These are phyloP conservation scores for Falco rusticolus DNA, from an alignment of 2,797 vertebrate species.

Conservation along the genomic window DNA sequence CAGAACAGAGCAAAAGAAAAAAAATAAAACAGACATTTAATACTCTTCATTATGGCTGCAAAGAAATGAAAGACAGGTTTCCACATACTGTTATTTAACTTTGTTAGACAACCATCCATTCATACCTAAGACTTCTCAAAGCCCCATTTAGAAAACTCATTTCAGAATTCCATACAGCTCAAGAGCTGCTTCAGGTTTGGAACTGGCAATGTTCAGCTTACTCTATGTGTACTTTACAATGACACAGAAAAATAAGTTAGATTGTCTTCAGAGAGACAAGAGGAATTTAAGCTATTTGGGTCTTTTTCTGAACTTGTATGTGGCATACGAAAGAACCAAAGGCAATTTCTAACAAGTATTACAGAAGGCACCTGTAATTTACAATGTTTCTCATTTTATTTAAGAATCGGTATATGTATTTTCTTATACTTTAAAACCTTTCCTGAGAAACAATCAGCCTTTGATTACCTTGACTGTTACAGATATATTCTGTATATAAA, in stretches of 20 bases:
- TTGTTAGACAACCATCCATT: neutral
- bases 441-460: neutral
- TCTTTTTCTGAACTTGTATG: neutral
- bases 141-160: neutral
- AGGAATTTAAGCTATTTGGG: neutral
- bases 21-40: neutral
- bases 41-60: neutral
- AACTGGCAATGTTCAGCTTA: accelerated
- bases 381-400: neutral
- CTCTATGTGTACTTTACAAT: neutral
- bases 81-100: neutral
- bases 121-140: neutral
- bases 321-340: neutral
- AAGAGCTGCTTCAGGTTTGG: neutral
- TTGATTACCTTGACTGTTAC: neutral
- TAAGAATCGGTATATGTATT: neutral
- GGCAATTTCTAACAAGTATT: neutral
- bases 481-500: neutral
- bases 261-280: neutral
- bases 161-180: neutral
- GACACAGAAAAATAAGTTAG: neutral
- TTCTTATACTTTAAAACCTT: neutral
- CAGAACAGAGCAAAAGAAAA: neutral
- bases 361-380: neutral
- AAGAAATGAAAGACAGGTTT: neutral